A percentile compares a stretch with the other conserved stretches of the same genome.
Conservation (phyloP, 2,113 vertebrate species). For the Seriola aureovittata region DNA sequence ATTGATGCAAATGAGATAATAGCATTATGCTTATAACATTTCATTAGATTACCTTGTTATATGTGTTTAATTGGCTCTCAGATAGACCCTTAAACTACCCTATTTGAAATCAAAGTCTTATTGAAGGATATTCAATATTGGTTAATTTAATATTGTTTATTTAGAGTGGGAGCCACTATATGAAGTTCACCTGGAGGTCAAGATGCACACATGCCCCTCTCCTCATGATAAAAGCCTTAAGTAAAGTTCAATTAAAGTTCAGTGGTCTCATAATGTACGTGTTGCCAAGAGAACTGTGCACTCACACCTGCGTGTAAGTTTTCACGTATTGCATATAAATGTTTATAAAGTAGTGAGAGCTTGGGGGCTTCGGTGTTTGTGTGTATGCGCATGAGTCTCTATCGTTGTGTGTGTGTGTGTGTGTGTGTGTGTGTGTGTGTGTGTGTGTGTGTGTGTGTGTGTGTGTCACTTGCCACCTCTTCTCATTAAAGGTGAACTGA, state of each 20-base stretch:
- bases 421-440: conserved; percentile 5
- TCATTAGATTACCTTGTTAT: conserved; percentile 64
- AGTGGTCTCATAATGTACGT: neutral
- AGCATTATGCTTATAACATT: conserved; percentile 52
- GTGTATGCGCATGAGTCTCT: neutral
- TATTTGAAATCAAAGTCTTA: conserved; percentile 42
- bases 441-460: neutral
- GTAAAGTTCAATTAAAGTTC: conserved; percentile 1
- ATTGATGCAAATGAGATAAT: conserved; percentile 67
- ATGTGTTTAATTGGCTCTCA: conserved; percentile 61
- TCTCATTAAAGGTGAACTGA: conserved; percentile 76
- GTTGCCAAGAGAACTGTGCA: no score
- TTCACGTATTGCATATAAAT: conserved; percentile 3
- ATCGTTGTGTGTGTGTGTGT: neutral
- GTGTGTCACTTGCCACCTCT: conserved; percentile 51
- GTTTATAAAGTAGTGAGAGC: neutral
- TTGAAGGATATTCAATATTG: conserved; percentile 33
- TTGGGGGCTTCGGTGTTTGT: neutral
- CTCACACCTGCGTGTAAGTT: neutral
- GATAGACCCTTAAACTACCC: conserved; percentile 48
- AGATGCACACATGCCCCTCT: neutral
- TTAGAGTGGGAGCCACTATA: conserved; percentile 21
- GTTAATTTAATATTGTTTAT: conserved; percentile 38
- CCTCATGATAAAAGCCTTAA: neutral
- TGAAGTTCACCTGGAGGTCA: conserved; percentile 25